Evolutionary conservation across 2,113 vertebrate species (phyloP).

Genomic region (Paedocypris sp.): DNA sequence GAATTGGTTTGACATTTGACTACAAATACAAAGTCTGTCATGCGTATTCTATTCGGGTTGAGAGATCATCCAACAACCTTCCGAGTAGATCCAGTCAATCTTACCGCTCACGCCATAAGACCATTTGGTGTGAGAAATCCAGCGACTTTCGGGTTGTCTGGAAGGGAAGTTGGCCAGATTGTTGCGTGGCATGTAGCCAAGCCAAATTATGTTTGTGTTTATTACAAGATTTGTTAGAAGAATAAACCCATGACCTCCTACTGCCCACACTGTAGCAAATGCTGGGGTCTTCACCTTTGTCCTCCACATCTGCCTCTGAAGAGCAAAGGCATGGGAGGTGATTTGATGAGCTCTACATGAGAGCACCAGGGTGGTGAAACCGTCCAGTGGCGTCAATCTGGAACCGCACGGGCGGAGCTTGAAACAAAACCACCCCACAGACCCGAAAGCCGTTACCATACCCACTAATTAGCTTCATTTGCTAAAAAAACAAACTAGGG

Average conservation of each 20-base stretch:
- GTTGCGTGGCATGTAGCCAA: neutral
- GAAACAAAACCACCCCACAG: constrained; percentile 44
- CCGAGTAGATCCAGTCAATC: too few species aligned
- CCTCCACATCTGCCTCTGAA: neutral
- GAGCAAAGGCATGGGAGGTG: neutral
- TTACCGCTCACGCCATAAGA: too few species aligned
- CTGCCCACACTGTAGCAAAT: neutral
- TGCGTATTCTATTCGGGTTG: too few species aligned
- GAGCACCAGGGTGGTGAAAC: constrained; percentile 18
- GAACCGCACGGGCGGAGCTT: constrained; percentile 32
- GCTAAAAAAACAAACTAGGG: constrained; percentile 56
- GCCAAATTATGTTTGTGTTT: neutral
- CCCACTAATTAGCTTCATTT: constrained; percentile 60
- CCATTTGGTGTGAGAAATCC: too few species aligned
- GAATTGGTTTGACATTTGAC: too few species aligned
- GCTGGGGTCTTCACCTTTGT: neutral
- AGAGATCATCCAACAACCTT: too few species aligned
- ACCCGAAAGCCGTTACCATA: constrained; percentile 49
- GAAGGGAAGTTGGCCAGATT: neutral
- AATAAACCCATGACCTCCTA: constrained; percentile 6
- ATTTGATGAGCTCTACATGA: constrained; percentile 1
- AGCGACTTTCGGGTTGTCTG: too few species aligned
- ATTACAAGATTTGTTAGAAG: neutral
- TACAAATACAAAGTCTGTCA: too few species aligned
- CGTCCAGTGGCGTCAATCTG: constrained; percentile 37